Evolutionary conservation across 2,888 invertebrate species (phyloP).

Genomic region (Macaria notata): DNA sequence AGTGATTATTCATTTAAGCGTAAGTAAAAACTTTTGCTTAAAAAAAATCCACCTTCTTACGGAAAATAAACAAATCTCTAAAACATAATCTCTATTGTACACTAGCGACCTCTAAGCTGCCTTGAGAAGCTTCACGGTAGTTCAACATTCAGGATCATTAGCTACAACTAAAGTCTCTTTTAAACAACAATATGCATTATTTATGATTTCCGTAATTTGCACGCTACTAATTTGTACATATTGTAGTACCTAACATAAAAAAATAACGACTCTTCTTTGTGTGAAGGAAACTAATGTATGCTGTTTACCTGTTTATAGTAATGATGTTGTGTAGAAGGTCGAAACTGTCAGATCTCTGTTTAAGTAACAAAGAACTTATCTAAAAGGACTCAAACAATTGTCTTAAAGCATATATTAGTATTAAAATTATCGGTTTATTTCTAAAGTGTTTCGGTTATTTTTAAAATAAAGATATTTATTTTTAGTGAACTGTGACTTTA

Average conservation of each 20-base stretch:
- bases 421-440: no score
- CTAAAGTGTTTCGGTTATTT: no score
- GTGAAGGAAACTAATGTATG: constrained; percentile 15
- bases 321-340: background rate
- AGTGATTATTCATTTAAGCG: no score
- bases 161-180: background rate
- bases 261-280: constrained; percentile 17
- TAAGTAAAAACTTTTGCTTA: no score
- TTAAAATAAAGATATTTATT: no score
- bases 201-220: constrained; percentile 24
- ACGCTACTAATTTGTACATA: constrained; percentile 15
- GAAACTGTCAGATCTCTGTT: background rate
- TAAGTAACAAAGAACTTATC: no score
- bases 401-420: no score
- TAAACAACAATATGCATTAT: constrained; percentile 13
- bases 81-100: no score
- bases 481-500: no score
- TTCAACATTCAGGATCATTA: constrained; percentile 19
- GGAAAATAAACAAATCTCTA: no score
- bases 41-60: no score
- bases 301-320: constrained; percentile 10
- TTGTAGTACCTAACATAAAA: constrained; percentile 7
- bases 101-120: constrained; percentile 19
- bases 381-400: no score
- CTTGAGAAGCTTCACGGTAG: constrained; percentile 22